These are phyloP conservation scores for Zoanthus sansibaricus DNA, from an alignment of 92 coral and sea anemone species.

Conservation along the genomic window DNA sequence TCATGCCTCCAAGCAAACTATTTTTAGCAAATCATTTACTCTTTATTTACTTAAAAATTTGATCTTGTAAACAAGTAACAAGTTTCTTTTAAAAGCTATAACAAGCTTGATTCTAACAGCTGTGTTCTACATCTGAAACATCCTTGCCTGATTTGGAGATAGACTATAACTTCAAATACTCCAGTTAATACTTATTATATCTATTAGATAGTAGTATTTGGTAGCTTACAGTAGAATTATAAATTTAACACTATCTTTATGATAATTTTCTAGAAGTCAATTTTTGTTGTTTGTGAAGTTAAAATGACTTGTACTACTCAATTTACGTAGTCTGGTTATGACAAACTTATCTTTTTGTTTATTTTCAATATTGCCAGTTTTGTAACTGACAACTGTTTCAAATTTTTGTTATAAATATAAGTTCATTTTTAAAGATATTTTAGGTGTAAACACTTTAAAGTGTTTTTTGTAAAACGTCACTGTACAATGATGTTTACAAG, in stretches of 20 bases:
- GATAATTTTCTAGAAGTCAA: not conserved
- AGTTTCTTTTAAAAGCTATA: not conserved
- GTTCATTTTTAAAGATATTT: too few relatives aligned
- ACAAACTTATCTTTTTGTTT: too few relatives aligned
- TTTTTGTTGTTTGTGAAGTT: too few relatives aligned
- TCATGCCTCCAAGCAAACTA: not conserved
- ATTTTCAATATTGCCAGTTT: too few relatives aligned
- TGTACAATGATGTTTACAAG: not conserved
- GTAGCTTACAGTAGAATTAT: not conserved
- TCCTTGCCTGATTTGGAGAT: not conserved
- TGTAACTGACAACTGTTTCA: not conserved
- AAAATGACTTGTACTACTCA: too few relatives aligned
- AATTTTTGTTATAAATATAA: too few relatives aligned
- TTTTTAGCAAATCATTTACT: not conserved
- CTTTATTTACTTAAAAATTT: not conserved
- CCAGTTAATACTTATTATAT: not conserved
- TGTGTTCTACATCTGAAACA: not conserved
- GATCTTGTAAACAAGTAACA: slow-evolving; percentile 11
- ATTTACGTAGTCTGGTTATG: too few relatives aligned
- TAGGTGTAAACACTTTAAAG: not conserved
- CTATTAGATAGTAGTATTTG: not conserved
- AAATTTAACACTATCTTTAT: not conserved
- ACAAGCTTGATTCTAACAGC: not conserved
- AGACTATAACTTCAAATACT: not conserved
- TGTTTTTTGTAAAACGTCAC: not conserved